A percentile compares a stretch with the other conserved stretches of the same genome.
phyloP scores from a whole-genome alignment of 2,113 vertebrate genomes.

The Petaurus breviceps region DNA sequence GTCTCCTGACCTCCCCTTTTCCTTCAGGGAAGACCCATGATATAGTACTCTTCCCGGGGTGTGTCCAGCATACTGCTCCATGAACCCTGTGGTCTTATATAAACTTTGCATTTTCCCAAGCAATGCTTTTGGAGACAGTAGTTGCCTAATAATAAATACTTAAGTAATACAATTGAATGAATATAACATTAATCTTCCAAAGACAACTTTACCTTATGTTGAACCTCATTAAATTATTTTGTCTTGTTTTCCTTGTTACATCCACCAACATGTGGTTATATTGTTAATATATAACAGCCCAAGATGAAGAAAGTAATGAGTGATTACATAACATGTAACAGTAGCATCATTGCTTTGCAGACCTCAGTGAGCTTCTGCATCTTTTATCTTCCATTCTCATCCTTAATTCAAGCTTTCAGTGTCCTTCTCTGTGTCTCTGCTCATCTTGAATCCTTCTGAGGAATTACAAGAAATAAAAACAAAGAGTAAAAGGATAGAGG shows the following conservation, averaged over 20 bases:
- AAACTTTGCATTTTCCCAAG: neutral
- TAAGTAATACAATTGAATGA: constrained; percentile 34
- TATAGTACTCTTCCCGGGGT: neutral
- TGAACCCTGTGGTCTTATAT: neutral
- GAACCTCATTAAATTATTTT: constrained; percentile 60
- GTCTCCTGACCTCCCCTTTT: neutral
- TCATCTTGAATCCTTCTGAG: constrained; percentile 45
- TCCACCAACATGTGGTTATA: constrained; percentile 65
- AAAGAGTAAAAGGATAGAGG: neutral
- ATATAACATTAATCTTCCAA: constrained; percentile 45
- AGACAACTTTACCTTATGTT: constrained; percentile 48
- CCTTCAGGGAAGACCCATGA: neutral
- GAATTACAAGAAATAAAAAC: constrained; percentile 49
- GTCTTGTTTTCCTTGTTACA: constrained; percentile 68
- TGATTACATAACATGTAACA: constrained; percentile 67
- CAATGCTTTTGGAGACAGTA: neutral
- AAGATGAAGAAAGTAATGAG: constrained; percentile 56
- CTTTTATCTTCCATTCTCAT: constrained; percentile 70
- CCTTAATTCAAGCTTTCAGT: constrained; percentile 41
- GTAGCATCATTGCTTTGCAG: constrained; percentile 45
- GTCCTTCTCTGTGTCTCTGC: constrained; percentile 17
- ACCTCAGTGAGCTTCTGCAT: constrained; percentile 69
- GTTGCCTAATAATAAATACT: neutral
- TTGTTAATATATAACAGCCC: constrained; percentile 64
- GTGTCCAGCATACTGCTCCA: neutral